phyloP scores from a whole-genome alignment of 1,140 invertebrate species.

The Solenopsis fugax region DNA sequence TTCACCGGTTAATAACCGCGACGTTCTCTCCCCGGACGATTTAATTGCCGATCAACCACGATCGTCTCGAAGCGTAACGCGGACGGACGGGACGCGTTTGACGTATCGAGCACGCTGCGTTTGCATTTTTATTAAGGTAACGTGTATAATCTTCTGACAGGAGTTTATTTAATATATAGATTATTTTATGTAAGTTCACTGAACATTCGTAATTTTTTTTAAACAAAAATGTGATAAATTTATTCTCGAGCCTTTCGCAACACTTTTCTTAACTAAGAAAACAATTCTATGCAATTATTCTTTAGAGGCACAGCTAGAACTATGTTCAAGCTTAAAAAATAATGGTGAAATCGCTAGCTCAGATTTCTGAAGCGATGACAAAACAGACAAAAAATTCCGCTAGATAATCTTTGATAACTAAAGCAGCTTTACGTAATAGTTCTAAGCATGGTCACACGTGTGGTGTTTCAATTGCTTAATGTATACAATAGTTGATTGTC shows the following conservation, averaged over 20 bases:
- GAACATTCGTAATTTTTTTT: background rate
- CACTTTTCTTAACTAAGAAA: background rate
- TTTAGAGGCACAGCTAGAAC: background rate
- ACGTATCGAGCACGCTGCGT: background rate
- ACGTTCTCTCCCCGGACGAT: slow-evolving; percentile 10
- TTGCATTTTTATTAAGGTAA: background rate
- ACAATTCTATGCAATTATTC: background rate
- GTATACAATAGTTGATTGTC: background rate
- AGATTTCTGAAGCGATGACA: background rate
- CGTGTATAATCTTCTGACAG: background rate
- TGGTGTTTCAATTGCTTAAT: background rate
- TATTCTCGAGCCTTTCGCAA: background rate
- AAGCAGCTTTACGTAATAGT: background rate
- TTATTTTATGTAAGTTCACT: background rate
- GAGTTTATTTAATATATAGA: background rate
- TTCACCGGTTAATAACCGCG: slow-evolving; percentile 43
- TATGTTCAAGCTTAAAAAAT: background rate
- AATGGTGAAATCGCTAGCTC: background rate
- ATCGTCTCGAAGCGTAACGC: slow-evolving; percentile 19
- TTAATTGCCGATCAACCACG: slow-evolving; percentile 22
- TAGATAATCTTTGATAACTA: background rate
- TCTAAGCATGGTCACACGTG: background rate
- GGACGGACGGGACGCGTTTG: background rate
- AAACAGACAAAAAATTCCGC: background rate
- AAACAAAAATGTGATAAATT: background rate